Base-by-base conservation (phyloP, 2,888 invertebrate genomes). In the Erynnis tages region DNA sequence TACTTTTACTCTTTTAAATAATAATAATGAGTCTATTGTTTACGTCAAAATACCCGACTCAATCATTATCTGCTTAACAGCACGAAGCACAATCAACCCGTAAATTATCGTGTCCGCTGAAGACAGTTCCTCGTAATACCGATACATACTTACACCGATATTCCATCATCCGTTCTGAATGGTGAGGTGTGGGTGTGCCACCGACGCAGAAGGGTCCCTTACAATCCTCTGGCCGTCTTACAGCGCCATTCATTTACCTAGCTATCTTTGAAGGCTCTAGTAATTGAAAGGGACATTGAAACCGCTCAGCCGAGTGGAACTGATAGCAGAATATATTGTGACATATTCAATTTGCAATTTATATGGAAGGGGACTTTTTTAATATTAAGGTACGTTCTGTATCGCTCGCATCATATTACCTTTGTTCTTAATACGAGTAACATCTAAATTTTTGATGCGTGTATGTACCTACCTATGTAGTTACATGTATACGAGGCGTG, bases 251-350 rank as follows among this genome's bases (percentile, higher is more conserved):
- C 77, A 66, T 82, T 82, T 81, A 82, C 79, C 76, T 79, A 76
- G 73, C 76, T 79, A 82, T 79, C 79, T 80, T 72, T 72, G 69
- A 71, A 63, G 59, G 58, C 60, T 68, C 61, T 68, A 69, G 73
- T 86, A 83, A 85, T 84, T 86, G 83, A 82, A 84, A 75, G 70
- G 74, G 75, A 78, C 81, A 79, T 82, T 81, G 77, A 82, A 62
- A 67, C 69, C 69, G 74, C 73, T 77, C 73, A 76, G 69, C 79
- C 78, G 67, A 64, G 67, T 72, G 82, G 79, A 86, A 85, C 70
- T 77, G 81, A 84, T 84, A 69, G 59, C 60, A 75, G 65, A 66
- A 63, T 70, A 65, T 73, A 75, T 79, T 75, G 71, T 69, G 69
- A 70, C 64, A 49, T 49, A 49, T 49, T 49, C 49, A 49, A 49